Conservation (phyloP, 2,797 vertebrate genomes). For the Natrix natrix region DNA sequence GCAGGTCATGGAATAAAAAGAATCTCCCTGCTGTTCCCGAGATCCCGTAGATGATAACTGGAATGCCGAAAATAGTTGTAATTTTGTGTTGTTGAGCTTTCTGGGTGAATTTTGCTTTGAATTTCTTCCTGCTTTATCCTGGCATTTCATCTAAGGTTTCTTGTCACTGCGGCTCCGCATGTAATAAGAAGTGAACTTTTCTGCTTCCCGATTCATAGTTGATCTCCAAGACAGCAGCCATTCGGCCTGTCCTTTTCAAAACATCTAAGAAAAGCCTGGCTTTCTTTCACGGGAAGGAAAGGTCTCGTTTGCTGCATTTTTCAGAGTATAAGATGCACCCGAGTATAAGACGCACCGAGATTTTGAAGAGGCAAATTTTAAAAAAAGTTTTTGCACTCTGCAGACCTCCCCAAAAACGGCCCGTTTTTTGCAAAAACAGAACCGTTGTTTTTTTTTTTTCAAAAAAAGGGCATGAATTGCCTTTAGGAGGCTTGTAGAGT, state of each 20-base stretch:
- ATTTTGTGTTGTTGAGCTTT: neutral
- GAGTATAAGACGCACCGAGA: no score
- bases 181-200: neutral
- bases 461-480: no score
- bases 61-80: neutral
- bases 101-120: neutral
- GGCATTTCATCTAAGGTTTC: conserved; percentile 14
- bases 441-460: no score
- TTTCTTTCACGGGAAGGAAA: neutral
- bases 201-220: neutral
- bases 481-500: no score
- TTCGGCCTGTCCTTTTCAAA: conserved; percentile 7
- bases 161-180: neutral
- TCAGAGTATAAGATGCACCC: no score
- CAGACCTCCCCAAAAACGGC: no score
- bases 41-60: neutral
- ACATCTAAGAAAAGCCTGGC: neutral
- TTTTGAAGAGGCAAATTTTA: no score
- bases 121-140: neutral
- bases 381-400: no score
- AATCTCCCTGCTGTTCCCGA: neutral
- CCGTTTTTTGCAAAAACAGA: no score
- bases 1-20: neutral
- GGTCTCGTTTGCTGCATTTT: neutral
- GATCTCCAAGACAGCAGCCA: neutral